Evolutionary conservation across 2,113 vertebrate genomes (phyloP), one percentile per base, ranked within the genome.

Genomic region (Scartelaos histophorus): DNA sequence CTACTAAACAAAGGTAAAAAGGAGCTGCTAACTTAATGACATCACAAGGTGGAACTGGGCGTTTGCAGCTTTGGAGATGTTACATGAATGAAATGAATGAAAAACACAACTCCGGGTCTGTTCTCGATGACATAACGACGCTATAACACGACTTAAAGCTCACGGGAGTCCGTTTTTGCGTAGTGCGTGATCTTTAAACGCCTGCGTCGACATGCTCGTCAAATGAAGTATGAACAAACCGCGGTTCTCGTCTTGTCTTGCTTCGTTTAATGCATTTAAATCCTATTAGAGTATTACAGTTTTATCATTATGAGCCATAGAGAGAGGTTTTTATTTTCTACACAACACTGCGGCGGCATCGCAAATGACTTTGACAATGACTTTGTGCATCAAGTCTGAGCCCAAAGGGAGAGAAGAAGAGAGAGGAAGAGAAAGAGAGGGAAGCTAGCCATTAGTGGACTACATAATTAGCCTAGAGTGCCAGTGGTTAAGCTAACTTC

Each of bases 211-310:
- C 16, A 24, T 29, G 67, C 21, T 5, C 62, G 24, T 35, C 29
- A 53, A 76, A 76, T 78, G 45, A 34, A 56, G 66, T 34, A 35
- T 29, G 5, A 19, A 19, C 38, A 43, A 38, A 38, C 35, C 10
- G n/a, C 62, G 21, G 7, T 4, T 61, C 15, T 43, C 10, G 38
- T 43, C 38, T n/a, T n/a, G n/a, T n/a, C n/a, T n/a, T 34, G 58
- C 24, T 17, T 34, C 25, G 17, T 25, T 16, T 34, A 61, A 16
- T 61, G 15, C 13, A 61, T 34, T 61, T 61, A 61, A 61, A 34
- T 61, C 58, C 13, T 34, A 61, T 61, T 61, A 61, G 25, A 61
- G 29, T 61, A n/a, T n/a, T n/a, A n/a, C n/a, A n/a, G n/a, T 61
- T 61, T 29, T 34, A 29, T 34, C 58, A 61, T 61, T 61, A 34